Evolutionary conservation across 1,140 invertebrate species (phyloP), one percentile per base, ranked within the genome.

Genomic region (Tetragnatha versicolor): DNA sequence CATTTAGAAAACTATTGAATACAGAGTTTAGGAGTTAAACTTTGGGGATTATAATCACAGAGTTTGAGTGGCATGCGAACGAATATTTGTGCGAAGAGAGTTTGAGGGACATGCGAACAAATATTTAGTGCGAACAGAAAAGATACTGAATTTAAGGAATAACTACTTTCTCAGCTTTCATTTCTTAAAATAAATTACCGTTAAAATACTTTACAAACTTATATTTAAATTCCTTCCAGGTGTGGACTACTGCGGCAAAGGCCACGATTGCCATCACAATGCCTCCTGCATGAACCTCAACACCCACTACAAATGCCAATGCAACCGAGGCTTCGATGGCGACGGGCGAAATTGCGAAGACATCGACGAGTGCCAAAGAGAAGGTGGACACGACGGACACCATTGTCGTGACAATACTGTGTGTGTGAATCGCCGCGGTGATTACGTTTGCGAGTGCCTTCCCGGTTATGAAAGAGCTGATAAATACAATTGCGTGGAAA

Each of bases 211-310:
- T n/a, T n/a, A n/a, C n/a, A n/a, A 53, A 9, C 35, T 2, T 22
- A 77, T 17, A 39, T 35, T 33, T 27, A 27, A 53, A 29, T 45
- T 29, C 22, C 66, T 39, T 45, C 3, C 87, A 94, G 93, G 92
- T 81, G 92, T 93, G 84, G 93, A 96, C 88, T 95, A 94, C 87
- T 96, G 94, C 88, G 91, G 90, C 80, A 78, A 92, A 87, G 93
- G 93, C 65, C 91, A 93, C 86, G 89, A 90, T 81, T 94, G 93
- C 86, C 92, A 94, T 85, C 88, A 88, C 83, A 94, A 94, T 85
- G 93, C 93, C 77, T 92, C 91, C 66, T 94, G 93, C 88, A 89
- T 92, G 85, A 95, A 94, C 87, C 89, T 94, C 81, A 90, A 91
- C 87, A 93, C 93, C 79, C 93, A 91, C 78, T 94, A 92, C 85